These are phyloP conservation scores for Chymomyza procnemis DNA, from an alignment of 2,888 invertebrate species.

Conservation along the genomic window DNA sequence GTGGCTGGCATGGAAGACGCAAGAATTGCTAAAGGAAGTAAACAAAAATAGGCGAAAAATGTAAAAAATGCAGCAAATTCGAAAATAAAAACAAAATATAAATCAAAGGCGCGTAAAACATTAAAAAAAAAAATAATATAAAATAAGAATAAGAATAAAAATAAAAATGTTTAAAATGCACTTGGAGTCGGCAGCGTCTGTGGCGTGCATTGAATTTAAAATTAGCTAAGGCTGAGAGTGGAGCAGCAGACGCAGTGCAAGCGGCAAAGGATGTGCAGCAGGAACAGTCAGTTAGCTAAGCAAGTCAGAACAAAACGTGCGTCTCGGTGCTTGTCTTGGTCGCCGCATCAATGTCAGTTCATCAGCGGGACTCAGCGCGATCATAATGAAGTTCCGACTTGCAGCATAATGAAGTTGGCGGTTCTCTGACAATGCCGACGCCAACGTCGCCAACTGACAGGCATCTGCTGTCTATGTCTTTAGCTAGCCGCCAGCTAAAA, in stretches of 20 bases:
- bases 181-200: constrained; percentile 43
- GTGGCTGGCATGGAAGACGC: background rate
- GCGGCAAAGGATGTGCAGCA: background rate
- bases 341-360: constrained; percentile 1
- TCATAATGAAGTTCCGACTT: constrained; percentile 3
- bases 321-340: background rate
- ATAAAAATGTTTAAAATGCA: constrained; percentile 39
- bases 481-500: background rate
- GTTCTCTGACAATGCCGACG: constrained; percentile 15
- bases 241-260: background rate
- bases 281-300: background rate
- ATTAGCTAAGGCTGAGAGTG: constrained; percentile 41
- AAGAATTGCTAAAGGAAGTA: background rate
- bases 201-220: constrained; percentile 69
- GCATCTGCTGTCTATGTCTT: constrained; percentile 12
- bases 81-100: constrained; percentile 16
- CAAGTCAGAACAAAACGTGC: background rate
- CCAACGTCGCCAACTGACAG: constrained; percentile 20
- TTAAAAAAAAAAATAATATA: background rate
- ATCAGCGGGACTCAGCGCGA: constrained; percentile 1
- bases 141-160: constrained; percentile 13
- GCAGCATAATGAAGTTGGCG: constrained; percentile 38
- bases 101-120: constrained; percentile 22
- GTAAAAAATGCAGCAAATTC: constrained; percentile 9
- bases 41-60: background rate